Conservation (phyloP, 2,888 invertebrate genomes). For the Drosophila borealis region DNA sequence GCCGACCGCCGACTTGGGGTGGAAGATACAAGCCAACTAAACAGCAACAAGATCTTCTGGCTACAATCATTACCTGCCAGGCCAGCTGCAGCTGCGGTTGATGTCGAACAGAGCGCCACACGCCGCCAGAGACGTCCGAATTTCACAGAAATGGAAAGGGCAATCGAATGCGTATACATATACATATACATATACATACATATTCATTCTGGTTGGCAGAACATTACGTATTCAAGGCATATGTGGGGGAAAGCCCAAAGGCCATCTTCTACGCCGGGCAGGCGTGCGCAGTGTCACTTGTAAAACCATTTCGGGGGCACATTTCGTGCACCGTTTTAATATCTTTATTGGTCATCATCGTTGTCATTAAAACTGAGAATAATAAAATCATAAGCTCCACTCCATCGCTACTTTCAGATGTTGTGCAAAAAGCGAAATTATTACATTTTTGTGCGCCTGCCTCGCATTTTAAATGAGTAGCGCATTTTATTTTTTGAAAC, state of each 20-base stretch:
- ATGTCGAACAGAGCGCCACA: constrained; percentile 61
- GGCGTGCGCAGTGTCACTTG: constrained; percentile 68
- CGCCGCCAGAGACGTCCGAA: constrained; percentile 50
- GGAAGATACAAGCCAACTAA: constrained; percentile 24
- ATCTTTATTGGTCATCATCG: constrained; percentile 82
- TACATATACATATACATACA: constrained; percentile 32
- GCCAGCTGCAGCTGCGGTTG: constrained; percentile 17
- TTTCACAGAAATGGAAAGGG: constrained; percentile 52
- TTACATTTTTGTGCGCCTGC: constrained; percentile 74
- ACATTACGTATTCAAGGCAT: constrained; percentile 65
- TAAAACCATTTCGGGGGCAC: constrained; percentile 73
- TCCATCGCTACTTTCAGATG: constrained; percentile 35
- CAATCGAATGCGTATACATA: constrained; percentile 34
- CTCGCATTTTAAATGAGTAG: constrained; percentile 70
- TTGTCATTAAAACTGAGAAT: constrained; percentile 75
- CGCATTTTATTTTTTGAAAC: constrained; percentile 58
- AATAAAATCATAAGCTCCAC: constrained; percentile 72
- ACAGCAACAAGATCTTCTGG: constrained; percentile 54
- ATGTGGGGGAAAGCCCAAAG: constrained; percentile 64
- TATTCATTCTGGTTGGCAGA: constrained; percentile 61
- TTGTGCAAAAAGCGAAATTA: constrained; percentile 79
- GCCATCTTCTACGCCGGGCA: constrained; percentile 18
- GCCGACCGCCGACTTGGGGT: constrained; percentile 20
- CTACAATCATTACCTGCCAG: constrained; percentile 45
- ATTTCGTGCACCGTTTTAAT: constrained; percentile 78